Conservation (phyloP, 92 coral and sea anemone species). For the Plumapathes pennacea region DNA sequence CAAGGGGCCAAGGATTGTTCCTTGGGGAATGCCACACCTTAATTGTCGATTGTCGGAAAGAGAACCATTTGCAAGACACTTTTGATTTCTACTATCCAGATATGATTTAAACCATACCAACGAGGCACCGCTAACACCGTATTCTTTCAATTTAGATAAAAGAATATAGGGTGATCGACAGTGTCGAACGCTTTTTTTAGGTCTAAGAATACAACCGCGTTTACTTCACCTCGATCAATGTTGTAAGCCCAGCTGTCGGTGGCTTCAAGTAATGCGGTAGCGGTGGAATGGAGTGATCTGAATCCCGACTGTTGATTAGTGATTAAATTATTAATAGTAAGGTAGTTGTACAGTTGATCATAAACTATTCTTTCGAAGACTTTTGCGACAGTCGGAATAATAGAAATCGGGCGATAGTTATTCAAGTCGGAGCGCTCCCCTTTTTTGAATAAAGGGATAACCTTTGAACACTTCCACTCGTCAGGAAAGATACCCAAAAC, state of each 20-base stretch:
- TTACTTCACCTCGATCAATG: neutral
- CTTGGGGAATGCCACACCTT: slow-evolving; percentile 29
- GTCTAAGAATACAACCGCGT: slow-evolving; percentile 17
- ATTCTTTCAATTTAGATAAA: slow-evolving; percentile 10
- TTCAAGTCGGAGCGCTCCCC: slow-evolving; percentile 17
- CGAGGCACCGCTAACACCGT: slow-evolving; percentile 16
- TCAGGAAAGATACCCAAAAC: slow-evolving; percentile 24
- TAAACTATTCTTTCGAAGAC: slow-evolving; percentile 44
- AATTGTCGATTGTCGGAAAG: slow-evolving; percentile 1
- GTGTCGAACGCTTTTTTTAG: slow-evolving; percentile 28
- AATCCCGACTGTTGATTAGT: slow-evolving; percentile 4
- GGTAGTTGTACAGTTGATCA: slow-evolving; percentile 25
- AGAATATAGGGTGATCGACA: slow-evolving; percentile 22
- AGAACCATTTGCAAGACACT: slow-evolving; percentile 8
- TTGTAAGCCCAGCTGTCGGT: slow-evolving; percentile 24
- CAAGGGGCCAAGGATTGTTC: slow-evolving; percentile 22
- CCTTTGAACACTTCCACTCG: slow-evolving; percentile 14
- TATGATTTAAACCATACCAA: slow-evolving; percentile 10
- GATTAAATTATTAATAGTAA: slow-evolving; percentile 1
- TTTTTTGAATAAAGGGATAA: slow-evolving; percentile 23
- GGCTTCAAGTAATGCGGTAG: slow-evolving; percentile 33
- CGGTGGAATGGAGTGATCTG: neutral
- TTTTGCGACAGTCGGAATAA: slow-evolving; percentile 38
- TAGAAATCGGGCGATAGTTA: slow-evolving; percentile 23
- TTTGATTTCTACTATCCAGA: slow-evolving; percentile 11